Evolutionary conservation across 2,888 invertebrate genomes (phyloP), one percentile per base, ranked within the genome.

Genomic region (Geophilus truncorum): DNA sequence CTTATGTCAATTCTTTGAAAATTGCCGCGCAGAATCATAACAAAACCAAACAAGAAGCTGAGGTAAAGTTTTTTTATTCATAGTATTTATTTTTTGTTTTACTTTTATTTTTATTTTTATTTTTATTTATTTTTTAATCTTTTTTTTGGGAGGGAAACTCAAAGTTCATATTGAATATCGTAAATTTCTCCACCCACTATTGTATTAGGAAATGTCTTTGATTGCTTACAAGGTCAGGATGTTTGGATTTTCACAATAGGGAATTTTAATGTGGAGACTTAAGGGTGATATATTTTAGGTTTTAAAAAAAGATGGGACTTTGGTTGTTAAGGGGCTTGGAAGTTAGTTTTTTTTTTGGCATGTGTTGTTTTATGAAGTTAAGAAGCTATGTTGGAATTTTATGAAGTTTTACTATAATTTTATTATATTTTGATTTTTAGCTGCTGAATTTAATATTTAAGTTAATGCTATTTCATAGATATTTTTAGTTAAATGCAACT

Each of bases 41-140:
- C 76, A 80, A 34, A 15, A 80, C 80, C 23, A 80, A 80, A 75
- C 80, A 75, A 36, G 80, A 80, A 80, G 80, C 80, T 5, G 80
- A 80, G 80, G 80, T 80, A 62, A 57, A 57, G 12, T 45, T 45
- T 57, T 6, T 15, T 32, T 34, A 9, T 28, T 23, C 1, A 21
- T 21, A 21, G 3, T 18, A 51, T 51, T 51, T 51, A 51, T n/a
- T 51, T 51, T 9, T n/a, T n/a, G n/a, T n/a, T n/a, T n/a, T n/a
- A n/a, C n/a, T n/a, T n/a, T n/a, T n/a, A n/a, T n/a, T n/a, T 51
- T 75, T 30, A 23, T 76, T 28, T 76, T 5, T n/a, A 2, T 25
- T 18, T 28, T 32, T 18, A 25, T 76, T 21, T 21, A 10, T 25
- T 76, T 32, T 77, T 77, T 77, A 15, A 4, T 12, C 10, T 15